A percentile compares a stretch with the other conserved stretches of the same genome.
Conservation (phyloP, 2,888 invertebrate species). For the Sarcophaga subvicina region DNA sequence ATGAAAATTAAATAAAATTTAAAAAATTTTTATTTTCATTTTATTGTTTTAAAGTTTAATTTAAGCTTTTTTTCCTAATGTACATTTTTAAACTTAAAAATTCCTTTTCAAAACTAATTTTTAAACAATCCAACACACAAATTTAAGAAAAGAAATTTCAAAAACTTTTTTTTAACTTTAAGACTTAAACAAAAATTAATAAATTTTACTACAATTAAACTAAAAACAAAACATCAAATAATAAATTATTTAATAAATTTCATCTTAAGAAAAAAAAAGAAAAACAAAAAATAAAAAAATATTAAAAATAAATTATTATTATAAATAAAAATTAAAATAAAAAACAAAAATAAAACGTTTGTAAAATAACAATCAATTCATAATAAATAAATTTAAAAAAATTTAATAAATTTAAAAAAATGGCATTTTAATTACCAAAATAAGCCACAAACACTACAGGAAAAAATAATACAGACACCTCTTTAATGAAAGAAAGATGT, state of each 20-base stretch:
- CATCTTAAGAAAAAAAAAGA: slow-evolving; percentile 8
- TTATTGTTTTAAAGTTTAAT: neutral
- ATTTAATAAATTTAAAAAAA: slow-evolving; percentile 1
- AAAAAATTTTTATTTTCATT: slow-evolving; percentile 3
- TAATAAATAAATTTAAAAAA: slow-evolving; percentile 54
- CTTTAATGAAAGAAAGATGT: no score
- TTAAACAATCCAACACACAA: slow-evolving; percentile 22
- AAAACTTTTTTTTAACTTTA: slow-evolving; percentile 1
- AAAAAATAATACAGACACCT: no score
- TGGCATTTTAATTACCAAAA: neutral
- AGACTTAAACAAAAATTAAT: slow-evolving; percentile 22
- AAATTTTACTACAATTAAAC: slow-evolving; percentile 2
- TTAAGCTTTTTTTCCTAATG: slow-evolving; percentile 2
- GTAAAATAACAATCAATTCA: slow-evolving; percentile 64
- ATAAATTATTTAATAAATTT: neutral
- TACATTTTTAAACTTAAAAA: slow-evolving; percentile 13
- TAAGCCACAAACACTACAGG: no score
- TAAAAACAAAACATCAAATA: neutral
- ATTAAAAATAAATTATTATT: slow-evolving; percentile 16
- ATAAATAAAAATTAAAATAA: slow-evolving; percentile 11
- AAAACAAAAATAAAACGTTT: slow-evolving; percentile 18
- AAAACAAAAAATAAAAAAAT: slow-evolving; percentile 23
- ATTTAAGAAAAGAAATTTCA: neutral
- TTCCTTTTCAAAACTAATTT: neutral
- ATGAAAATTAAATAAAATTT: neutral